Conservation (phyloP, 2,113 vertebrate species). For the human region GRCh38 chr4:30883501-30884000, state of each 20-base stretch:
- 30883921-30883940: neutral
- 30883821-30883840: neutral
- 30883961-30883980: neutral
- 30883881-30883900: neutral
- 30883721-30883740: neutral
- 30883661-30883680: neutral
- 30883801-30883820: neutral
- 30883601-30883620: neutral
- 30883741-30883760: neutral
- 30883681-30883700: neutral
- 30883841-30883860: neutral
- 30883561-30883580: neutral
- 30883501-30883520: neutral
- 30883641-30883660: neutral
- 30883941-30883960: neutral
- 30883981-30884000: neutral
- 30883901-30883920: neutral
- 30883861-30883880: neutral
- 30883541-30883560: constrained; percentile 23
- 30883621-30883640: neutral
- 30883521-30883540: neutral
- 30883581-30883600: neutral
- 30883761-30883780: neutral
- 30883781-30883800: neutral
- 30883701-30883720: neutral